phyloP scores from a whole-genome alignment of 2,113 vertebrate genomes.

The Thunnus thynnus region DNA sequence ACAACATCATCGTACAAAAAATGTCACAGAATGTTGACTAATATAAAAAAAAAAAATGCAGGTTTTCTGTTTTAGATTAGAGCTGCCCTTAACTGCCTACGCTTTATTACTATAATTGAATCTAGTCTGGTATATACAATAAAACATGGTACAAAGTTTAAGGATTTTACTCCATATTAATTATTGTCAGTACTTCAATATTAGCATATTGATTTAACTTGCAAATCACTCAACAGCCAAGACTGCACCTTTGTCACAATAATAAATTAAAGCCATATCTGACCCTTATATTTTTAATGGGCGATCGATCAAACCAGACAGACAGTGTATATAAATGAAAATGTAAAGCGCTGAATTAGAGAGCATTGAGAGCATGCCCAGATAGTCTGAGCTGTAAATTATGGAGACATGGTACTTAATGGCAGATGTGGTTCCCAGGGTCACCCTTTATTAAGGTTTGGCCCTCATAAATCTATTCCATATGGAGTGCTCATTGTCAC shows the following conservation, averaged over 20 bases:
- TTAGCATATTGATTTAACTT: conserved; percentile 45
- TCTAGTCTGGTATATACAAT: background rate
- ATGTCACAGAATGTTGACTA: background rate
- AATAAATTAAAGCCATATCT: conserved; percentile 66
- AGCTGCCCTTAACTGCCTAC: background rate
- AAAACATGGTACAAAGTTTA: background rate
- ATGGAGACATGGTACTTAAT: conserved; percentile 67
- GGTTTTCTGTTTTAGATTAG: background rate
- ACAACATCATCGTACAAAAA: background rate
- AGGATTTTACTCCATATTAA: conserved; percentile 5
- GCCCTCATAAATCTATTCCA: conserved; percentile 73
- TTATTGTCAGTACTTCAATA: conserved; percentile 13
- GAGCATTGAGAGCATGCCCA: conserved; percentile 60
- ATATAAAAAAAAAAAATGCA: background rate
- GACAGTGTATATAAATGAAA: conserved; percentile 70
- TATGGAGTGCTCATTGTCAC: conserved; percentile 69
- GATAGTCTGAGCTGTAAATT: conserved; percentile 65
- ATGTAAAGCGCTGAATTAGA: conserved; percentile 64
- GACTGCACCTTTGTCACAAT: conserved; percentile 50
- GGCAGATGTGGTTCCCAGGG: conserved; percentile 68
- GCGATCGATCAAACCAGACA: conserved; percentile 65
- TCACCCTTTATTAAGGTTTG: conserved; percentile 79
- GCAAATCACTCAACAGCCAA: conserved; percentile 49
- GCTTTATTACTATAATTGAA: background rate
- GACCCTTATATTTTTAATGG: conserved; percentile 65